Conservation (phyloP, 53 echinoderm and acorn worm species). For the Echinarachnius parma region DNA sequence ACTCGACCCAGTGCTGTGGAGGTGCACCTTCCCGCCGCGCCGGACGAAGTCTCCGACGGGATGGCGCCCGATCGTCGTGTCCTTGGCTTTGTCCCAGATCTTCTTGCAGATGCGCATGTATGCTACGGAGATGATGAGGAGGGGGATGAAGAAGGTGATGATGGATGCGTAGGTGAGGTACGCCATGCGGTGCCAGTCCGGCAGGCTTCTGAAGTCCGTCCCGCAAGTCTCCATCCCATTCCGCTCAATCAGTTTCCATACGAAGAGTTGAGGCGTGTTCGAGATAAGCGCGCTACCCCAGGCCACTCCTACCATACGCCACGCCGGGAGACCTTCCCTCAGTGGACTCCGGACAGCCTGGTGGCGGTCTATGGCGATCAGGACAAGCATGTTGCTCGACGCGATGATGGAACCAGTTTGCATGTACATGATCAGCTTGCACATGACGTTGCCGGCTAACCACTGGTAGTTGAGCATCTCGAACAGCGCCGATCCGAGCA, state of each 20-base stretch:
- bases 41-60: conserved; percentile 41
- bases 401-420: conserved; percentile 82
- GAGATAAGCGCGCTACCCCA: conserved; percentile 67
- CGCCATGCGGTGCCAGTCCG: conserved; percentile 51
- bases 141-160: conserved; percentile 79
- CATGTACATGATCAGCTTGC: conserved; percentile 81
- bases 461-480: conserved; percentile 78
- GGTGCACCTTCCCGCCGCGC: conserved; percentile 62
- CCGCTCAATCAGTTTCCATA: conserved; percentile 53
- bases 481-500: conserved; percentile 67
- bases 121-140: conserved; percentile 76
- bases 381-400: conserved; percentile 88
- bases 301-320: conserved; percentile 62
- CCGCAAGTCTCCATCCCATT: conserved; percentile 49
- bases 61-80: conserved; percentile 56
- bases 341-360: conserved; percentile 88
- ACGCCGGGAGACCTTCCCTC: conserved; percentile 70
- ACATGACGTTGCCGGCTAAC: conserved; percentile 72
- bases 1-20: conserved; percentile 79
- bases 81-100: conserved; percentile 89
- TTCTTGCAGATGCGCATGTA: conserved; percentile 91
- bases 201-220: conserved; percentile 54
- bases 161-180: conserved; percentile 74
- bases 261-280: conserved; percentile 75
- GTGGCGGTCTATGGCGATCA: conserved; percentile 86